Evolutionary conservation across 2,113 vertebrate species (phyloP).

Genomic region (Tupaia tana): DNA sequence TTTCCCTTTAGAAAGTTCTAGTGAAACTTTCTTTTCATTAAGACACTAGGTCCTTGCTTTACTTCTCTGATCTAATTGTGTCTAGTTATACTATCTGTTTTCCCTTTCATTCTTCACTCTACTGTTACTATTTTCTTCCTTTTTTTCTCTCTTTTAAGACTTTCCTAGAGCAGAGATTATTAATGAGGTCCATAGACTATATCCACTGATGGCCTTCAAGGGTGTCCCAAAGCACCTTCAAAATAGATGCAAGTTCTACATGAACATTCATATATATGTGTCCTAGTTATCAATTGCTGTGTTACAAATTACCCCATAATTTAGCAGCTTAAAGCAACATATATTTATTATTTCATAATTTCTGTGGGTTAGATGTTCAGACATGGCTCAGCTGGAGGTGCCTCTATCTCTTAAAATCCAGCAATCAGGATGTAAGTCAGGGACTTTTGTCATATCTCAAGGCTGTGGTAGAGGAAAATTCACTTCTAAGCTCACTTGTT

Average conservation of each 20-base stretch:
- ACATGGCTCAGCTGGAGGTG: background rate
- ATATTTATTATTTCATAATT: slow-evolving; percentile 33
- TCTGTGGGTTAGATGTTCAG: background rate
- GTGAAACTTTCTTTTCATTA: slow-evolving; percentile 7
- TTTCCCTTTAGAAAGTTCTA: slow-evolving; percentile 22
- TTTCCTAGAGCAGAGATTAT: background rate
- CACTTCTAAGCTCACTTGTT: background rate
- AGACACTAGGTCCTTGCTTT: background rate
- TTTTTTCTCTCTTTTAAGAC: background rate
- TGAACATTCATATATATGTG: background rate
- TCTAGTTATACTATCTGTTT: slow-evolving; percentile 2
- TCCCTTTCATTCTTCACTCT: background rate
- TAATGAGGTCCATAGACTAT: background rate
- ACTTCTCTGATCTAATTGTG: background rate
- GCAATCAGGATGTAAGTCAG: background rate
- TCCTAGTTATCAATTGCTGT: background rate
- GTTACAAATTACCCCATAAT: slow-evolving; percentile 23
- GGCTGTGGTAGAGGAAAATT: background rate
- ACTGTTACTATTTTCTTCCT: background rate
- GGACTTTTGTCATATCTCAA: background rate
- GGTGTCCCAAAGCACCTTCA: slow-evolving; percentile 23
- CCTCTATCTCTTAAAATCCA: background rate
- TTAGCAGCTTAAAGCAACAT: slow-evolving; percentile 52
- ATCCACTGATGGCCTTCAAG: background rate
- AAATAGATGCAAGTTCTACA: slow-evolving; percentile 21